Conservation (phyloP, 2,888 invertebrate species). For the Spicauda simplicius region DNA sequence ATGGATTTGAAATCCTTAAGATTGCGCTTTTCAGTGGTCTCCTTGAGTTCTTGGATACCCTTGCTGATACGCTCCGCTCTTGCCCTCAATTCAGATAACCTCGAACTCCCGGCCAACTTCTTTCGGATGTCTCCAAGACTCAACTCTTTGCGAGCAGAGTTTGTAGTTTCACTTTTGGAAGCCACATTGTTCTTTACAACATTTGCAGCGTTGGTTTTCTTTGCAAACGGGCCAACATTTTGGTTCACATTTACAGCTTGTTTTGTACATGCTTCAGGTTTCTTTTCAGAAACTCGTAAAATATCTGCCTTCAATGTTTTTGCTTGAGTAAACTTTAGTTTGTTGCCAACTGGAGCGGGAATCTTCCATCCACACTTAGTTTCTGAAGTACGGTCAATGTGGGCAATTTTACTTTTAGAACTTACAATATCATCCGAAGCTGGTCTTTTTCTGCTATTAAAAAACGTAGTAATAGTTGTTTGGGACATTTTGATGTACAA, state of each 20-base stretch:
- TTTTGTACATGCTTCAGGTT: conserved; percentile 18
- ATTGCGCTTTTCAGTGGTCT: conserved; percentile 76
- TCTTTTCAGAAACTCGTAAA: conserved; percentile 1
- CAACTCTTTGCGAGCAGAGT: conserved; percentile 84
- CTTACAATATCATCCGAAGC: conserved; percentile 87
- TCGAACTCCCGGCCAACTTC: conserved; percentile 87
- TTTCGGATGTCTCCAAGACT: conserved; percentile 89
- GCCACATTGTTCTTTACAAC: conserved; percentile 48
- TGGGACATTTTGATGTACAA: conserved; percentile 86
- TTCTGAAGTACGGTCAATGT: conserved; percentile 58
- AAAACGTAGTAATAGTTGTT: conserved; percentile 90
- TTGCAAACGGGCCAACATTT: conserved; percentile 51
- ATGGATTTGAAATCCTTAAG: conserved; percentile 89
- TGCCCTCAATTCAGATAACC: conserved; percentile 88
- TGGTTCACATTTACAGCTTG: conserved; percentile 42
- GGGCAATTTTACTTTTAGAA: conserved; percentile 80
- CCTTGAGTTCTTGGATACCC: conserved; percentile 86
- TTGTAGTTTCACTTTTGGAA: conserved; percentile 69
- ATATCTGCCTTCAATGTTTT: conserved; percentile 1
- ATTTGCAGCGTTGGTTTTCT: conserved; percentile 66
- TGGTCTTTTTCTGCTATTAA: conserved; percentile 90
- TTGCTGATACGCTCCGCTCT: conserved; percentile 88
- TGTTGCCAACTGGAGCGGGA: conserved; percentile 14
- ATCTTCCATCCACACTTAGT: conserved; percentile 42
- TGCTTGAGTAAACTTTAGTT: conserved; percentile 2